Base-by-base conservation (phyloP, 2,797 vertebrate species). In the Cossypha heuglini region DNA sequence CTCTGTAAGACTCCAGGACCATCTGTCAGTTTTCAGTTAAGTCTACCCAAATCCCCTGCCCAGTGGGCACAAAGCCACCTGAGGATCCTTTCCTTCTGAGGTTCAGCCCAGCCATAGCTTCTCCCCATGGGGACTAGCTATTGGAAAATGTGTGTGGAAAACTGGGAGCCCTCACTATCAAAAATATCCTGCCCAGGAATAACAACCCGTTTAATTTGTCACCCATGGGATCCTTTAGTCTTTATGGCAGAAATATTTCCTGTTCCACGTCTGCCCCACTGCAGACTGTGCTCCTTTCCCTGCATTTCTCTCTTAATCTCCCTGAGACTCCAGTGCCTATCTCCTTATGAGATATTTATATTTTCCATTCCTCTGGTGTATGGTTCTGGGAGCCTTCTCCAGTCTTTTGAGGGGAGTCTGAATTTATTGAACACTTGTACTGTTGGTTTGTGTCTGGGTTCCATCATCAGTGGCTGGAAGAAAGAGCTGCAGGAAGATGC, bases 321-420 rank as follows among this genome's bases (percentile, higher is more conserved):
- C 49, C 66, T 61, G 73, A 90, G 81, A 90, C 81, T 86, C 51
- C 35, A 75, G 86, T 90, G 84, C 49, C 75, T 90, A 35, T 58
- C 84, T 95, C 66, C 59, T 82, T 57, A 90, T 71, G 86, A 93
- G 63, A 61, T 95, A 69, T 91, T 94, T 95, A 42, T 82, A 94
- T 76, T 86, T 93, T 93, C 71, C 64, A 29, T 88, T 87, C 33
- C 6, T 4, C 81, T 92, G 69, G 71, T 82, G 85, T 85, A 87
- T 80, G 91, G 76, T 51, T 85, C 61, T 93, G 74, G 83, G 79
- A 96, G 86, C 52, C 76, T 93, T 80, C 90, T 88, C 33, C 63
- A 59, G 31, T 29, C 52, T 73, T 96, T 79, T n/a, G 45, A 71
- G 80, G 25, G 38, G 54, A 77, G 58, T 64, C 22, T 80, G 54